Percentiles rank a stretch among this genome's conserved stretches.
phyloP scores from a whole-genome alignment of 2,797 vertebrate genomes.

The Harpagifer antarcticus region DNA sequence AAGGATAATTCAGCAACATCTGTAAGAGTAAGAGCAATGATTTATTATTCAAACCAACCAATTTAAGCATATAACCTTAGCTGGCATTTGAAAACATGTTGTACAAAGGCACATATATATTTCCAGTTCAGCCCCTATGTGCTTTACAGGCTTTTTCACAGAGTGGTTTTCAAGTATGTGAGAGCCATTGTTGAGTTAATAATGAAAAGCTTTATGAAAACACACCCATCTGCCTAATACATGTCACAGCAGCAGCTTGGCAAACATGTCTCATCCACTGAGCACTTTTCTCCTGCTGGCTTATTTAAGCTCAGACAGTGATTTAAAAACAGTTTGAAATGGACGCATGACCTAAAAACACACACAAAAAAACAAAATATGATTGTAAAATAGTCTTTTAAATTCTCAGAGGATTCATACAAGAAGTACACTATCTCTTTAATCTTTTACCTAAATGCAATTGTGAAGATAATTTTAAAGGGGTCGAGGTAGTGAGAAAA shows the following conservation, averaged over 20 bases:
- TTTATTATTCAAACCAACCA: conserved; percentile 44
- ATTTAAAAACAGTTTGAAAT: conserved; percentile 39
- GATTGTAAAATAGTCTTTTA: not conserved
- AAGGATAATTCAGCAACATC: conserved; percentile 23
- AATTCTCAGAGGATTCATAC: not conserved
- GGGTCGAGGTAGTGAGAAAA: not conserved
- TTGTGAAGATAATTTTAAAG: not conserved
- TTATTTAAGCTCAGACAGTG: conserved; percentile 24
- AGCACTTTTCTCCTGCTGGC: conserved; percentile 3
- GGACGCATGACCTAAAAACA: conserved; percentile 7
- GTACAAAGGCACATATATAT: conserved; percentile 9
- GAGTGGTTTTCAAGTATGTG: conserved; percentile 29
- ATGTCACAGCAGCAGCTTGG: conserved; percentile 38
- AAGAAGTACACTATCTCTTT: not conserved
- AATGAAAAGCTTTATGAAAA: conserved; percentile 51
- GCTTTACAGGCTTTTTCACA: conserved; percentile 7
- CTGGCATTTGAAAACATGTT: conserved; percentile 10
- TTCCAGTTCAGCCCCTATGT: not conserved
- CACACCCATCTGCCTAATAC: conserved; percentile 43
- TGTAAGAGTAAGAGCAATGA: conserved; percentile 7
- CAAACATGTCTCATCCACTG: conserved; percentile 28
- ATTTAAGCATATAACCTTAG: conserved; percentile 26
- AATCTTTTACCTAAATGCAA: not conserved
- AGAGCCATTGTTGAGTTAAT: conserved; percentile 49
- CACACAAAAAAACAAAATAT: not conserved